These are phyloP conservation scores for Tauraco erythrolophus DNA, from an alignment of 2,113 vertebrate genomes.

Conservation along the genomic window DNA sequence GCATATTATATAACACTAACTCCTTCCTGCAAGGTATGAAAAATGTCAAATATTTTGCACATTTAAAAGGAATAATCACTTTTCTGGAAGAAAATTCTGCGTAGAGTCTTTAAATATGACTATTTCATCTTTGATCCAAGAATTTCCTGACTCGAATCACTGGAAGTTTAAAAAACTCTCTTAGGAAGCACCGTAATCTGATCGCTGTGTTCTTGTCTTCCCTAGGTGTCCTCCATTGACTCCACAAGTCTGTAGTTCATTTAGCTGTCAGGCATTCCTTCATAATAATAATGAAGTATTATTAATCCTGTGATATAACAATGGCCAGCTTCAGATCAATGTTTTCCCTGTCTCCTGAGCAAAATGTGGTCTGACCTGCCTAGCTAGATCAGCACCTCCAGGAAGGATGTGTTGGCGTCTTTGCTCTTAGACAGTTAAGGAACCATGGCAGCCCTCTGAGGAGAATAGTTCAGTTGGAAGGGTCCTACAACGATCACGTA, in stretches of 20 bases:
- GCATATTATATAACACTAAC: no score
- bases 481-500: neutral
- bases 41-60: neutral
- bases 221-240: neutral
- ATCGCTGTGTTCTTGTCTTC: neutral
- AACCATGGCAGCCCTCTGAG: neutral
- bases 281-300: neutral
- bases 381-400: neutral
- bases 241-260: neutral
- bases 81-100: neutral
- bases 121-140: neutral
- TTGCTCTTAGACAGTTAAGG: neutral
- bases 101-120: neutral
- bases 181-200: neutral
- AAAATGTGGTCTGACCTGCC: neutral
- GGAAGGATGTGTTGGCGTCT: neutral
- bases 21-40: neutral
- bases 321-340: neutral
- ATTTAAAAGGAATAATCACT: neutral
- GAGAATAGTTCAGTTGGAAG: neutral
- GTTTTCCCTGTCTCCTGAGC: neutral
- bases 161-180: neutral
- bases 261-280: neutral
- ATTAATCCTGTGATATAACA: neutral
- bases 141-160: neutral